Base-by-base conservation (phyloP, 2,888 invertebrate species). In the Spilarctia lutea region DNA sequence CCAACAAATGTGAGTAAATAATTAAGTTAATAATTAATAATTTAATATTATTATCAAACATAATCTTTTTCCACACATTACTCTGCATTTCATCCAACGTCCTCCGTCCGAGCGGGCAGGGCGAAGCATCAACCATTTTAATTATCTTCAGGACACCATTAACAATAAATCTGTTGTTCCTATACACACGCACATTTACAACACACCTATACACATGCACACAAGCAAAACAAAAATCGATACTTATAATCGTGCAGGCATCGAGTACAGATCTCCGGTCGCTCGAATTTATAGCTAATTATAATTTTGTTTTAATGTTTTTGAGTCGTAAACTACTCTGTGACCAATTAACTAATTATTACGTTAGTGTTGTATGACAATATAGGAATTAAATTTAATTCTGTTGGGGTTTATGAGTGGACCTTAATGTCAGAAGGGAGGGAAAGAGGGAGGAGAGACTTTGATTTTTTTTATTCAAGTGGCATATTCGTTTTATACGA, bases 111-210 rank as follows among this genome's bases (percentile, higher is more conserved):
- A 89, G 85, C 91, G 92, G 89, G 87, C 89, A 85, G 93, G 91
- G 94, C 94, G 88, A 91, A 94, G 92, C 94, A 95, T 95, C 95
- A 94, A 95, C 95, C 94, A 94, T 95, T 95, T 95, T 95, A 95
- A 95, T 95, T 95, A 95, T 92, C 92, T 94, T 92, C 94, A 87
- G 94, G 95, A 95, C 95, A 95, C 95, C 94, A 95, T 95, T 94
- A 94, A 94, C 94, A 94, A 95, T 95, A 95, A 95, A 95, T 95
- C 95, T 94, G 94, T 93, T 93, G 92, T 93, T 92, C 88, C 86
- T 89, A 90, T 87, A 90, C 89, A 89, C 87, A 77, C 87, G 85
- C 85, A 87, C 86, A 80, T 82, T 77, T 85, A 86, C 88, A 84
- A 75, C 75, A 69, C 72, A 73, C 69, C 65, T 74, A 68, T 67